Evolutionary conservation across 2,888 invertebrate genomes (phyloP), one percentile per base, ranked within the genome.

Genomic region (Acleris emargana): DNA sequence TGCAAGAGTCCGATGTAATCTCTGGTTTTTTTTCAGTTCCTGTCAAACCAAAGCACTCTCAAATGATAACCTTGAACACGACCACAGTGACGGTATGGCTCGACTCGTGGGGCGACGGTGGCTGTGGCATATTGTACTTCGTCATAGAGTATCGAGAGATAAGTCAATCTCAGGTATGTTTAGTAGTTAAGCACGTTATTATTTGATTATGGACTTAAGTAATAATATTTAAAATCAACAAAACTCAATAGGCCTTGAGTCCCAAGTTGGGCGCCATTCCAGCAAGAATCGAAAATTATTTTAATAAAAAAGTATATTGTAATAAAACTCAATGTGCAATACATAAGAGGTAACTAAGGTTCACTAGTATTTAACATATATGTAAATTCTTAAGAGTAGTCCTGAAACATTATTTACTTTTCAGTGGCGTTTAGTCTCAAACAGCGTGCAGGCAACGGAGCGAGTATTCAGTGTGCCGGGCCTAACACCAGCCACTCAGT

Each of bases 61-160:
- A 96, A 81, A 95, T 96, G 94, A 94, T 96, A 69, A 97, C 97
- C 0, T 94, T 97, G 76, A 97, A 97, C 82, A 96, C 97, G 0
- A 97, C 97, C 0, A 96, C 97, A 64, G 97, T 97, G 60, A 97
- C 97, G 0, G 95, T 97, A 25, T 97, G 97, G 95, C 86, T 97
- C 71, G 97, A 97, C 84, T 96, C 96, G 0, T 97, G 97, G 97
- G 96, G 96, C 45, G 97, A 97, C 77, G 97, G 97, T 1, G 97
- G 97, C 22, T 97, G 97, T 79, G 97, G 97, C 3, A 97, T 97
- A 71, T 93, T 96, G 9, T 96, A 97, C 87, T 97, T 97, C 79
- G 96, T 96, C 72, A 95, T 97, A 49, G 97, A 97, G 81, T 97
- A 97, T 79, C 89, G 95, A 67, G 93, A 94, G 64, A 93, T 94